Percentiles rank a stretch among this genome's conserved stretches.
Evolutionary conservation across 2,113 vertebrate species (phyloP).

Genomic region (Plecturocebus donacophilus): DNA sequence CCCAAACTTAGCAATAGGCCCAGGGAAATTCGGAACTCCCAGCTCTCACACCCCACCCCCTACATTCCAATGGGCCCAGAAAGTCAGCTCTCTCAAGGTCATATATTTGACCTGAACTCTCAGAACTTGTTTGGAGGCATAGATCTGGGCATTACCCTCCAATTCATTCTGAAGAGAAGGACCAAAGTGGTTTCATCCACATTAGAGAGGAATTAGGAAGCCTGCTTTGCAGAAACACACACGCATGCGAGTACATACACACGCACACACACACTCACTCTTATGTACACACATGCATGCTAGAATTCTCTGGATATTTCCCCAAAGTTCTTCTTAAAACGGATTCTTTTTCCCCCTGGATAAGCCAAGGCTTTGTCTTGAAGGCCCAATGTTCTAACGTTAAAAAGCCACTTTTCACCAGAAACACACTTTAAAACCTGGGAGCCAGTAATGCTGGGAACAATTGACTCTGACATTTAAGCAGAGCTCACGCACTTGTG

Average conservation of each 20-base stretch:
- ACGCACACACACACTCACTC: too few species aligned
- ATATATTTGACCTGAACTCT: not conserved
- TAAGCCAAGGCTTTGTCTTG: constrained; percentile 16
- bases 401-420: constrained; percentile 60
- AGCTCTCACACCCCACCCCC: not conserved
- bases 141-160: not conserved
- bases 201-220: not conserved
- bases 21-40: not conserved
- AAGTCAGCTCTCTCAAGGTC: not conserved
- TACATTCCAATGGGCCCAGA: not conserved
- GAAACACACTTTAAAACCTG: constrained; percentile 63
- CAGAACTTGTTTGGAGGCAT: not conserved
- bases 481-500: constrained; percentile 39
- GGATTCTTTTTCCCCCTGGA: not conserved
- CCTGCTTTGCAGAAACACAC: not conserved
- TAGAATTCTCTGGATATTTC: not conserved
- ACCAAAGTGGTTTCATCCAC: not conserved
- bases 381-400: constrained; percentile 58
- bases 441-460: constrained; percentile 67
- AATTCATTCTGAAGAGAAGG: not conserved
- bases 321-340: not conserved
- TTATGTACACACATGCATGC: not conserved
- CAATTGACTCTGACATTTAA: constrained; percentile 49
- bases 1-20: not conserved
- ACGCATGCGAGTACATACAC: too few species aligned